Evolutionary conservation across 2,888 invertebrate species (phyloP).

Genomic region (Teinopalpus imperialis): DNA sequence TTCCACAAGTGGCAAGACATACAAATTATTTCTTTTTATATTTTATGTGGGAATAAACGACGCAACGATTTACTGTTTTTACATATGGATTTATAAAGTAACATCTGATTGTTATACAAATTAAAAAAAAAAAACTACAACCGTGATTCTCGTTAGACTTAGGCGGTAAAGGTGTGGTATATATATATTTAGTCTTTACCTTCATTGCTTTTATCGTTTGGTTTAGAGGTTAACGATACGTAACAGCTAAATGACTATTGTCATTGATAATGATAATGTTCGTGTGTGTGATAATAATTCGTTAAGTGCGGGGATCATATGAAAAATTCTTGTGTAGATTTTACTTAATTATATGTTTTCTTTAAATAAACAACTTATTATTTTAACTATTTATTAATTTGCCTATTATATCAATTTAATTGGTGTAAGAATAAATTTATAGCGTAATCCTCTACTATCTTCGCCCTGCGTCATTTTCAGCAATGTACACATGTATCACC

Average conservation of each 20-base stretch:
- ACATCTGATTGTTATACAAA: background rate
- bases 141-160: slow-evolving; percentile 3
- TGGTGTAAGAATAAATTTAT: slow-evolving; percentile 13
- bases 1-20: too few relatives aligned
- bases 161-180: background rate
- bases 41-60: too few relatives aligned
- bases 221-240: slow-evolving; percentile 1
- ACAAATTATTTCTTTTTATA: too few relatives aligned
- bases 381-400: background rate
- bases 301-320: background rate
- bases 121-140: too few relatives aligned
- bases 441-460: slow-evolving; percentile 40
- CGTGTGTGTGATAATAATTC: background rate
- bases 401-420: background rate
- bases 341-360: background rate
- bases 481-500: slow-evolving; percentile 58
- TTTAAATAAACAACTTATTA: background rate
- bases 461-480: slow-evolving; percentile 64
- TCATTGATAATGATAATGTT: background rate
- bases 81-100: too few relatives aligned
- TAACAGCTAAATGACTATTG: background rate
- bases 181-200: background rate
- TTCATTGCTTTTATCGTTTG: background rate
- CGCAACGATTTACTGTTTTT: too few relatives aligned
- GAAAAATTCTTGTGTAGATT: too few relatives aligned